A percentile compares a stretch with the other conserved stretches of the same genome.
Conservation (phyloP, 2,113 vertebrate genomes). For the Hyaena hyaena region DNA sequence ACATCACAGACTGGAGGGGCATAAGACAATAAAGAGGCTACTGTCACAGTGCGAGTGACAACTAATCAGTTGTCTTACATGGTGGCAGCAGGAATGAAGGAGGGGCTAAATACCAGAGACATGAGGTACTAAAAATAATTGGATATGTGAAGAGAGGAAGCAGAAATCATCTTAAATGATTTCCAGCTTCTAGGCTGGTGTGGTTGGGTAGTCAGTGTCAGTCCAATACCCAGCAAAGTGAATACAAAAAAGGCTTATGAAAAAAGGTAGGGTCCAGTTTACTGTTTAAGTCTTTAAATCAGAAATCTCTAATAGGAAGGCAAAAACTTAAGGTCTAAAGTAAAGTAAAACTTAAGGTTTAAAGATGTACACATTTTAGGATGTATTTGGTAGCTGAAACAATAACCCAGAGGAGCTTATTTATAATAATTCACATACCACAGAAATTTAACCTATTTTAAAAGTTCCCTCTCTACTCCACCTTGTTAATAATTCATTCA, state of each 20-base stretch:
- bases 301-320: background rate
- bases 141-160: background rate
- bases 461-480: background rate
- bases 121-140: background rate
- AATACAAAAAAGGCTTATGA: background rate
- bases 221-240: background rate
- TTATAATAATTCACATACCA: background rate
- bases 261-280: background rate
- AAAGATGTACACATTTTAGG: background rate
- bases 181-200: background rate
- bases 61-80: background rate
- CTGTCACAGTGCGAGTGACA: background rate
- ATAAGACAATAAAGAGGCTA: background rate
- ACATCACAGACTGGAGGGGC: background rate
- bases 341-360: background rate
- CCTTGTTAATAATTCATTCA: background rate
- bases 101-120: background rate
- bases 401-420: background rate
- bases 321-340: background rate
- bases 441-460: background rate
- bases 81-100: background rate
- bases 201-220: background rate
- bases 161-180: conserved; percentile 25
- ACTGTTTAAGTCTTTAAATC: background rate
- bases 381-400: background rate